These are phyloP conservation scores for Acarapis woodi DNA, from an alignment of 1,140 invertebrate species.

Conservation along the genomic window DNA sequence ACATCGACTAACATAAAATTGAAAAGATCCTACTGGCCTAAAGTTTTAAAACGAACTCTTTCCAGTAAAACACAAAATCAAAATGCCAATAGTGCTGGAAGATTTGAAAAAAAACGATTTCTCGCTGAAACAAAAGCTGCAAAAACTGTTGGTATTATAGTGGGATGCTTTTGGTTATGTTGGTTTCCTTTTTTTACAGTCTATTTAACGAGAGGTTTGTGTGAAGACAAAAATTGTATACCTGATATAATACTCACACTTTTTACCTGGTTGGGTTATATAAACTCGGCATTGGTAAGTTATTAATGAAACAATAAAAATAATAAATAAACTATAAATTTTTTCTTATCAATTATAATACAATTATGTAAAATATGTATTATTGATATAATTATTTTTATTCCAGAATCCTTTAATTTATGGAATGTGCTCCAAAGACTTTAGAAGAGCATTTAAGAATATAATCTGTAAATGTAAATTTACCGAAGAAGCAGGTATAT, in stretches of 20 bases:
- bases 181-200: conserved; percentile 80
- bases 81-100: conserved; percentile 45
- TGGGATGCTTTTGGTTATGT: conserved; percentile 68
- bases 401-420: conserved; percentile 24
- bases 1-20: too few species aligned
- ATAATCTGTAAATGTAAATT: conserved; percentile 44
- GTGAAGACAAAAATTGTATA: conserved; percentile 32
- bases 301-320: conserved; percentile 50
- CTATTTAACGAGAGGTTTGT: conserved; percentile 58
- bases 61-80: too few species aligned
- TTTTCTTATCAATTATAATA: background rate
- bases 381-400: background rate
- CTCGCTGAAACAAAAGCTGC: conserved; percentile 74
- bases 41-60: too few species aligned
- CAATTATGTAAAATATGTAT: background rate
- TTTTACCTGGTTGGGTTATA: conserved; percentile 86
- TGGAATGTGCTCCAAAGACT: conserved; percentile 68
- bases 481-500: conserved; percentile 14
- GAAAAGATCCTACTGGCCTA: too few species aligned
- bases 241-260: conserved; percentile 52
- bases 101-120: conserved; percentile 51
- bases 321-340: background rate
- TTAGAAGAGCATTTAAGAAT: conserved; percentile 61
- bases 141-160: conserved; percentile 72
- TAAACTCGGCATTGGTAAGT: conserved; percentile 63